These are phyloP conservation scores for Heteromurus nitidus DNA, from an alignment of 2,888 invertebrate genomes.

Conservation along the genomic window DNA sequence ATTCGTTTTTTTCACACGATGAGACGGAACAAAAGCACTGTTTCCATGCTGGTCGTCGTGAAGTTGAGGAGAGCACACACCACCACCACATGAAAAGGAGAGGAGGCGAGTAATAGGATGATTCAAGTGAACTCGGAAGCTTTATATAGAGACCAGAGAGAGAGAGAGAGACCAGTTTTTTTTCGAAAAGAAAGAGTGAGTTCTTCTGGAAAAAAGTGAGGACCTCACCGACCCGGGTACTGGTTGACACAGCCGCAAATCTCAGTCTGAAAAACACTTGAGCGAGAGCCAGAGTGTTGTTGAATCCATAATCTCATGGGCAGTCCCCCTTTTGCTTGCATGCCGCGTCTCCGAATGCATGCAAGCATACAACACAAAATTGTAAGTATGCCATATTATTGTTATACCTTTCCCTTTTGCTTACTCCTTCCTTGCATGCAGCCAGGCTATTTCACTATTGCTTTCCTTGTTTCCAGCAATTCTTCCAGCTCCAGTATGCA, in stretches of 20 bases:
- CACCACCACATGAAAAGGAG: conserved; percentile 45
- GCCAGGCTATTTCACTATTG: conserved; percentile 40
- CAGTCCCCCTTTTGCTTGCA: conserved; percentile 50
- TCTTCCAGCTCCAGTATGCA: conserved; percentile 47
- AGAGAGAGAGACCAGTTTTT: conserved; percentile 1
- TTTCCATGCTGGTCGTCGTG: neutral
- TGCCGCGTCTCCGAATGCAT: conserved; percentile 42
- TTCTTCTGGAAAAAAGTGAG: conserved; percentile 45
- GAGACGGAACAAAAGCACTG: conserved; percentile 42
- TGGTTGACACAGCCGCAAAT: conserved; percentile 65
- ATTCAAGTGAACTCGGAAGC: conserved; percentile 26
- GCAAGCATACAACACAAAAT: conserved; percentile 44
- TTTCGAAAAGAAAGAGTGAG: conserved; percentile 24
- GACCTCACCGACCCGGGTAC: conserved; percentile 65
- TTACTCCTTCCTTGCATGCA: conserved; percentile 38
- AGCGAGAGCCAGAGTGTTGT: conserved; percentile 63
- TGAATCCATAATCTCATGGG: conserved; percentile 66
- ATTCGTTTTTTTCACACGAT: conserved; percentile 49
- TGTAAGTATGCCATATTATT: conserved; percentile 54
- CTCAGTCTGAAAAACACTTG: conserved; percentile 66
- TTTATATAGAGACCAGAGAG: conserved; percentile 40
- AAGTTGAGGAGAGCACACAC: conserved; percentile 8
- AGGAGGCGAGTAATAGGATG: conserved; percentile 40
- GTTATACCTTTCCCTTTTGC: conserved; percentile 39
- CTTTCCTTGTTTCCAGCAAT: conserved; percentile 49